Conservation (phyloP, 2,113 vertebrate genomes). For the Neolamprologus sp. region DNA sequence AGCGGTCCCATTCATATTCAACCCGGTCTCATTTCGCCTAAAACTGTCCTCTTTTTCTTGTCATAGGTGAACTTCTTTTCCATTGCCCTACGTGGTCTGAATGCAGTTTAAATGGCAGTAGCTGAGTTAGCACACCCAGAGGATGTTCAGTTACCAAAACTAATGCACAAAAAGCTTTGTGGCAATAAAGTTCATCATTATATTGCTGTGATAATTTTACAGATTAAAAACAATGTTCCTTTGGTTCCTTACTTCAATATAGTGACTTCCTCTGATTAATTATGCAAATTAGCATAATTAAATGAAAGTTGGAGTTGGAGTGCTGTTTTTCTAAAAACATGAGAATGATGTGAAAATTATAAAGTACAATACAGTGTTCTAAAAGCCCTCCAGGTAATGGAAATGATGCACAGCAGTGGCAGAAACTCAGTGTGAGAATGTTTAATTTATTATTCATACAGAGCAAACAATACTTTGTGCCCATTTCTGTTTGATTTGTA, state of each 20-base stretch:
- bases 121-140: neutral
- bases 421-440: neutral
- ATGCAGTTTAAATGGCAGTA: neutral
- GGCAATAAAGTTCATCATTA: neutral
- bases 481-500: neutral
- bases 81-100: neutral
- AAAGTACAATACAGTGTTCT: neutral
- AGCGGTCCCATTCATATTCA: neutral
- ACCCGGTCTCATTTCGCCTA: neutral
- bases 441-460: slow-evolving; percentile 5
- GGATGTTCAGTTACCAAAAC: neutral
- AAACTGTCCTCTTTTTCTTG: neutral
- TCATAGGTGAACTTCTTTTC: neutral
- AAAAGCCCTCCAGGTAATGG: neutral
- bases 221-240: neutral
- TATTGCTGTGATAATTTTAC: neutral
- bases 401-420: neutral
- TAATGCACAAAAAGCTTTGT: neutral
- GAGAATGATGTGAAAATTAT: neutral
- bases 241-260: neutral
- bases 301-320: neutral
- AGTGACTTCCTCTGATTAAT: neutral
- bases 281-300: neutral
- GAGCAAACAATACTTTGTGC: neutral
- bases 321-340: neutral